Evolutionary conservation across 2,888 invertebrate genomes (phyloP).

Genomic region (Mesorhabditis spiculigera): DNA sequence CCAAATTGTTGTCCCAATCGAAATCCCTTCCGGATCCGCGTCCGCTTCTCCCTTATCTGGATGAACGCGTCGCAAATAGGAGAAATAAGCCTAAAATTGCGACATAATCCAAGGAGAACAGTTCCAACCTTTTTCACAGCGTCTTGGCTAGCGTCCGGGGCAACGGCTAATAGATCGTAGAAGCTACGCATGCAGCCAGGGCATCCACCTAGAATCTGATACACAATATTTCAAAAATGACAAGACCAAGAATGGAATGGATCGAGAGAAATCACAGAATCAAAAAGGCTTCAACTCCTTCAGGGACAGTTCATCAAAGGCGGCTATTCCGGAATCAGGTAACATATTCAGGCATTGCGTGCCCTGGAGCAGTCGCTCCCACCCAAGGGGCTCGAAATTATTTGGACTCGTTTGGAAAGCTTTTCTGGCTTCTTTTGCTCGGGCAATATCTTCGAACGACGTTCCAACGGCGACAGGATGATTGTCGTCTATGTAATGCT

Average conservation of each 20-base stretch:
- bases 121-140: conserved; percentile 44
- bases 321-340: not conserved
- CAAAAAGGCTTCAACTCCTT: not conserved
- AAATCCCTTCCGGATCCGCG: conserved; percentile 14
- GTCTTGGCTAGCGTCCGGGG: conserved; percentile 22
- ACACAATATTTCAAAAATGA: too few species aligned
- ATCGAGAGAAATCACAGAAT: not conserved
- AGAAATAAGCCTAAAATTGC: not conserved
- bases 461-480: conserved; percentile 50
- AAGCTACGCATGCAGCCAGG: conserved; percentile 40
- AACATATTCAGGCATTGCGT: not conserved
- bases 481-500: conserved; percentile 44
- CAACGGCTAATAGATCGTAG: conserved; percentile 43
- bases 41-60: conserved; percentile 42
- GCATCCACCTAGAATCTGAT: too few species aligned
- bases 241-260: not conserved
- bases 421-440: too few species aligned
- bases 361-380: not conserved
- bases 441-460: conserved; percentile 11
- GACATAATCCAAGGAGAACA: conserved; percentile 11
- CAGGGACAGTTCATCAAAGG: not conserved
- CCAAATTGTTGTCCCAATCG: conserved; percentile 21
- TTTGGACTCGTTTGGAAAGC: not conserved
- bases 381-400: not conserved
- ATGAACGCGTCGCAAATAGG: conserved; percentile 28